Conservation (phyloP, 2,797 vertebrate species). For the Chelmon rostratus region DNA sequence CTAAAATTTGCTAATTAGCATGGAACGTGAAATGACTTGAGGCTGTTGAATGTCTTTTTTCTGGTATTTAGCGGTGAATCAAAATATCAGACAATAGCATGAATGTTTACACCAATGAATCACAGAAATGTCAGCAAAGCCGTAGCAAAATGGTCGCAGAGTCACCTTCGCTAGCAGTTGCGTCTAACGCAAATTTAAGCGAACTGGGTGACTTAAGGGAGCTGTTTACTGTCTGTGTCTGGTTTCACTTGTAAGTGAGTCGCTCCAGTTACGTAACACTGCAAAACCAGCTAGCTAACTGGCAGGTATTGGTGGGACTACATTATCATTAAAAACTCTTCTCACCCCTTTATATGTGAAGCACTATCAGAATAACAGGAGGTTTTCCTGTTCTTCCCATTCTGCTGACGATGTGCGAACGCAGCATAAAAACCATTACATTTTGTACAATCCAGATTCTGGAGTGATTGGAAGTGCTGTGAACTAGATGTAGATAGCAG, state of each 20-base stretch:
- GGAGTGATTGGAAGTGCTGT: background rate
- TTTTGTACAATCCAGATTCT: background rate
- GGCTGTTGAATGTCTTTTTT: background rate
- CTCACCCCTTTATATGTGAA: too few species aligned
- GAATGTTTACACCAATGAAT: background rate
- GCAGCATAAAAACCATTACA: background rate
- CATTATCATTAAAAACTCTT: too few species aligned
- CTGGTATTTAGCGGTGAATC: too few species aligned
- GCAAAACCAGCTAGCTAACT: too few species aligned
- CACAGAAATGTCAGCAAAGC: too few species aligned
- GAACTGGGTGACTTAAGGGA: background rate
- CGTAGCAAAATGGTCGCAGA: too few species aligned
- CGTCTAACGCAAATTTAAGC: too few species aligned
- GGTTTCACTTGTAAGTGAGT: background rate
- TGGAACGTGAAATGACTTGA: background rate
- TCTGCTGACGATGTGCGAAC: background rate
- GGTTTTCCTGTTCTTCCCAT: background rate
- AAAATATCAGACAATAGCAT: too few species aligned
- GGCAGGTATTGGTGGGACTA: background rate
- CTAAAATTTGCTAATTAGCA: background rate
- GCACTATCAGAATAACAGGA: too few species aligned
- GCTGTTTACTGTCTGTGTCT: background rate
- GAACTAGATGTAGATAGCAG: background rate
- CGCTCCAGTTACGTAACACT: background rate
- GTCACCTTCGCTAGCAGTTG: too few species aligned